Base-by-base conservation (phyloP, 1,140 invertebrate genomes). In the Prorops nasuta region DNA sequence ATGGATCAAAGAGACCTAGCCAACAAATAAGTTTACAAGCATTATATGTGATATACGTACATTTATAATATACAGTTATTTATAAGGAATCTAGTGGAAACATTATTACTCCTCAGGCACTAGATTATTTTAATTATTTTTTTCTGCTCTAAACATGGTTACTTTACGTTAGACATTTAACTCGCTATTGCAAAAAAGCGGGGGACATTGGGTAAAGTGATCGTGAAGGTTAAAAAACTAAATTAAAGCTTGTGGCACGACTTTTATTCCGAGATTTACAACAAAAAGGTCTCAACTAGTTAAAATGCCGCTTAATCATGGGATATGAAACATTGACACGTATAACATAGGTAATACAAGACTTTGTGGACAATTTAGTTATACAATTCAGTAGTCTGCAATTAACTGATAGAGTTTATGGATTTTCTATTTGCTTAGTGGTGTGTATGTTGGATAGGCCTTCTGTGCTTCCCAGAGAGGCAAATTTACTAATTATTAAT, bases 281-380 rank as follows among this genome's bases (percentile, higher is more conserved):
- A 77, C 70, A 72, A 72, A 74, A 69, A 69, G 62, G 63, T 66
- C 68, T 61, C 58, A 71, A 69, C 72, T 73, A 73, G 63, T 74
- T 71, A 74, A 77, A 76, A 78, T 76, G 71, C 69, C 69, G 67
- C 66, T 68, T 66, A 66, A 65, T 63, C 58, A 60, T 67, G 62
- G 62, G 64, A 72, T 75, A 74, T 75, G 70, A 77, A 76, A 78
- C 72, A 77, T 71, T 76, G 73, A 76, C 71, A 75, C 71, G 64
- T 74, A 76, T 64, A 78, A 76, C 75, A 72, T 70, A 76, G 66
- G 67, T 74, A 73, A 71, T 76, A 76, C 72, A 75, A 74, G 71
- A 74, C 67, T 63, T 67, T 66, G 62, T 63, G 64, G 67, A 74
- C 69, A 75, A 70, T 69, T 72, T 60, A 68, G 64, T 70, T 74